Percentiles rank a stretch among this genome's conserved stretches.
phyloP scores from a whole-genome alignment of 2,888 invertebrate genomes.

The Priocnemis perturbator region DNA sequence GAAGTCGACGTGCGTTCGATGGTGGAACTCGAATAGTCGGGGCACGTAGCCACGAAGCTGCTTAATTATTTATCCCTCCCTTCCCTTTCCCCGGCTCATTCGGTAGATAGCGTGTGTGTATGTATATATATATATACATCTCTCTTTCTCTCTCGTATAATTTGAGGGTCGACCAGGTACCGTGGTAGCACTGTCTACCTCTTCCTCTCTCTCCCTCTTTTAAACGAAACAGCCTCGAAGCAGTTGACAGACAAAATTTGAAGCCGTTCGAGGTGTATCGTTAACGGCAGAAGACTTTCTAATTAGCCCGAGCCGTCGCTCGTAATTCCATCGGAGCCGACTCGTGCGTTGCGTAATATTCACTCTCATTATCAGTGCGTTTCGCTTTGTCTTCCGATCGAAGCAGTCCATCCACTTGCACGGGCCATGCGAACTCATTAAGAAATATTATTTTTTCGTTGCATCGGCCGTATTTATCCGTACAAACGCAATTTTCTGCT shows the following conservation, averaged over 20 bases:
- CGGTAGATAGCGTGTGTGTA: slow-evolving; percentile 49
- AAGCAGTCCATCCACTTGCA: too few species aligned
- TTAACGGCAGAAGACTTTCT: too few species aligned
- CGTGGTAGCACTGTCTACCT: slow-evolving; percentile 10
- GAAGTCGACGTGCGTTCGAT: slow-evolving; percentile 27
- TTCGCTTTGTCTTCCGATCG: too few species aligned
- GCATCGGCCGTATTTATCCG: background rate
- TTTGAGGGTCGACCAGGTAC: slow-evolving; percentile 45
- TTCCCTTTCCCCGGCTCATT: slow-evolving; percentile 12
- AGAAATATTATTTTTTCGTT: too few species aligned
- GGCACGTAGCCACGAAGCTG: slow-evolving; percentile 57
- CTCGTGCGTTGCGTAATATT: background rate
- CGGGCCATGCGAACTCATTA: too few species aligned
- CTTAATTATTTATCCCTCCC: slow-evolving; percentile 67
- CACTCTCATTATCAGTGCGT: too few species aligned
- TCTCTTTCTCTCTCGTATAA: slow-evolving; percentile 48
- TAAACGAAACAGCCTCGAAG: too few species aligned
- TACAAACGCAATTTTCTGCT: background rate
- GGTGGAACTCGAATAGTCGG: slow-evolving; percentile 42
- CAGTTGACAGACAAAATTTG: background rate
- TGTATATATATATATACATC: too few species aligned
- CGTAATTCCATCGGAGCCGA: background rate
- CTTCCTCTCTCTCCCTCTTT: too few species aligned
- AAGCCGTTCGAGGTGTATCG: too few species aligned
- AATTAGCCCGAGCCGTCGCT: too few species aligned